phyloP scores from a whole-genome alignment of 2,888 invertebrate genomes.

The Parascotia fuliginaria region DNA sequence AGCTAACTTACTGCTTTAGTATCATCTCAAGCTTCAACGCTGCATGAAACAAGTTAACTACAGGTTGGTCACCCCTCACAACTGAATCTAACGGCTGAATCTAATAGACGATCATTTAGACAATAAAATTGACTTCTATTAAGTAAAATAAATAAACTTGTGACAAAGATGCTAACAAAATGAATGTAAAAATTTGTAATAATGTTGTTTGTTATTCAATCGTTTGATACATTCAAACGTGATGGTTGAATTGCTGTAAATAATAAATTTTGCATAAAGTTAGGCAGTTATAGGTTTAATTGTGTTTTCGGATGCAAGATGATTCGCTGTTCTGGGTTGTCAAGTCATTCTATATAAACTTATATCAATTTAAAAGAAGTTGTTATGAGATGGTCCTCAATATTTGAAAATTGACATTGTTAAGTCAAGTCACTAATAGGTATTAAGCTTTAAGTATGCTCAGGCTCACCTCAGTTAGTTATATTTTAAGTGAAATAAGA shows the following conservation, averaged over 20 bases:
- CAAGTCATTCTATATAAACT: slow-evolving; percentile 30
- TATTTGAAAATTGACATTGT: slow-evolving; percentile 15
- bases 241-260: slow-evolving; percentile 61
- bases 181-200: slow-evolving; percentile 70
- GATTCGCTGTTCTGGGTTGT: slow-evolving; percentile 10
- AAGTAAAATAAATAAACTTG: too few species aligned
- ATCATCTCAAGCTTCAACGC: too few species aligned
- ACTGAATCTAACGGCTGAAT: too few species aligned
- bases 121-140: too few species aligned
- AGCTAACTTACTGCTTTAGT: too few species aligned
- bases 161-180: too few species aligned
- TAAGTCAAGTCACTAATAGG: slow-evolving; percentile 2
- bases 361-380: slow-evolving; percentile 23
- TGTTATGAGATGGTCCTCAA: slow-evolving; percentile 24
- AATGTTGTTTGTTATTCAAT: slow-evolving; percentile 64
- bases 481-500: too few species aligned
- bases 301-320: slow-evolving; percentile 4
- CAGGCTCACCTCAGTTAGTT: too few species aligned
- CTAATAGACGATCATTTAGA: too few species aligned
- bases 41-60: too few species aligned
- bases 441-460: background rate
- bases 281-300: background rate
- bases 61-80: too few species aligned
- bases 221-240: slow-evolving; percentile 55
- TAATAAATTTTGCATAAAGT: too few species aligned